A percentile compares a stretch with the other conserved stretches of the same genome.
Evolutionary conservation across 2,797 vertebrate genomes (phyloP).

Genomic region (Australoheros facetus): DNA sequence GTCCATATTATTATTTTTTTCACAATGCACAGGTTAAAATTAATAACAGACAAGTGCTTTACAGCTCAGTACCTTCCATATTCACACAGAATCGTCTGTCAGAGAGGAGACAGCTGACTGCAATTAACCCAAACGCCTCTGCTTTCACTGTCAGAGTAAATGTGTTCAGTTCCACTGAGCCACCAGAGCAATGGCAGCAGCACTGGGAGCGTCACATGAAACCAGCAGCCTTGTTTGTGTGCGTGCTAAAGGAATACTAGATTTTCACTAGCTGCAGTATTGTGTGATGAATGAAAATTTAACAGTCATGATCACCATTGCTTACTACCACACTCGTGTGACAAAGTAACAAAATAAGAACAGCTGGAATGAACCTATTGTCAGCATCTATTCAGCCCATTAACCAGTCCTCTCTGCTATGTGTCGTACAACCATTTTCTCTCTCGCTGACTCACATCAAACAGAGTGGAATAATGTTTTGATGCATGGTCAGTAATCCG

Average conservation of each 20-base stretch:
- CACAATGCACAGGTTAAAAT: background rate
- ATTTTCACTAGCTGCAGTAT: background rate
- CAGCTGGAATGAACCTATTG: background rate
- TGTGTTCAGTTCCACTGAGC: background rate
- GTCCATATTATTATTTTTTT: background rate
- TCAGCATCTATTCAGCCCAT: background rate
- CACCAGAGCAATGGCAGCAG: background rate
- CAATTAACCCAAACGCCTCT: background rate
- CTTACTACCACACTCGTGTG: background rate
- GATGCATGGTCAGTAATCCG: background rate
- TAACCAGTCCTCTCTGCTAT: background rate
- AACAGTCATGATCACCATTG: background rate
- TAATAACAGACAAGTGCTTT: background rate
- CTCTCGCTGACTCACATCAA: background rate
- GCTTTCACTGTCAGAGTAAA: background rate
- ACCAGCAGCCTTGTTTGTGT: background rate
- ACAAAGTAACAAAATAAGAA: background rate
- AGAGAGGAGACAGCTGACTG: background rate
- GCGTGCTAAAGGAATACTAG: background rate
- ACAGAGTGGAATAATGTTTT: background rate
- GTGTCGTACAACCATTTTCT: background rate
- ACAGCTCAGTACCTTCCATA: background rate
- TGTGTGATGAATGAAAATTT: background rate
- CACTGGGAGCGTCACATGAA: background rate
- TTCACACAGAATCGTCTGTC: background rate